Percentiles rank a stretch among this genome's conserved stretches.
phyloP scores from a whole-genome alignment of 2,888 invertebrate species.

The Criorhina ranunculi region DNA sequence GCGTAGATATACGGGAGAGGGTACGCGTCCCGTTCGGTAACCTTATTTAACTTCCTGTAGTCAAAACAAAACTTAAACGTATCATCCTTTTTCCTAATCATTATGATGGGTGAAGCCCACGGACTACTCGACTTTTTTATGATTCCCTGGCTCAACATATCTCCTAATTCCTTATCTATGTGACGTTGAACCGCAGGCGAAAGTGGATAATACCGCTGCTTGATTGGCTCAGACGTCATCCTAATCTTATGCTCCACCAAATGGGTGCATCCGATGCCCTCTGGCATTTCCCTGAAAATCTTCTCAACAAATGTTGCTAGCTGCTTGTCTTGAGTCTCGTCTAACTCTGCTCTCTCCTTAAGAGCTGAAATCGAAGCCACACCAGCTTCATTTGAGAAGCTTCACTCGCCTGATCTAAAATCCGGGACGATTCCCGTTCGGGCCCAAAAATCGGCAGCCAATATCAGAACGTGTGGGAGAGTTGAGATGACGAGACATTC shows the following conservation, averaged over 20 bases:
- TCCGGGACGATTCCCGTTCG: too few relatives aligned
- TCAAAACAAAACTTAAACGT: conserved; percentile 14
- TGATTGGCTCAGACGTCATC: conserved; percentile 12
- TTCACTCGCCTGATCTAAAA: too few relatives aligned
- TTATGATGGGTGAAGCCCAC: conserved; percentile 5
- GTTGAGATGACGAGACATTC: not conserved
- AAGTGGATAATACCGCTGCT: conserved; percentile 13
- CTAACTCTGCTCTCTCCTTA: not conserved
- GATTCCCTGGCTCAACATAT: not conserved
- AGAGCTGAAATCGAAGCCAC: not conserved
- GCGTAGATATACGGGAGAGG: conserved; percentile 19
- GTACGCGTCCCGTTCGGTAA: conserved; percentile 35
- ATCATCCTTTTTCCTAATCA: conserved; percentile 8
- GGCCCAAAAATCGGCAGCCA: too few relatives aligned
- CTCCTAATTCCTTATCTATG: not conserved
- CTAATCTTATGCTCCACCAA: conserved; percentile 13
- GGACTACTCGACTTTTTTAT: conserved; percentile 4
- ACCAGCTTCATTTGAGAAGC: too few relatives aligned
- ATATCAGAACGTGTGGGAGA: too few relatives aligned
- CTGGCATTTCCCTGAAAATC: not conserved
- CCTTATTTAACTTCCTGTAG: conserved; percentile 16
- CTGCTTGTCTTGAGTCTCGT: not conserved
- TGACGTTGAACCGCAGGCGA: conserved; percentile 1
- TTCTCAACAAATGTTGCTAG: not conserved
- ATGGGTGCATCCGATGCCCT: conserved; percentile 1